phyloP scores from a whole-genome alignment of 2,888 invertebrate species.

The Lasioglossum pauxillum region DNA sequence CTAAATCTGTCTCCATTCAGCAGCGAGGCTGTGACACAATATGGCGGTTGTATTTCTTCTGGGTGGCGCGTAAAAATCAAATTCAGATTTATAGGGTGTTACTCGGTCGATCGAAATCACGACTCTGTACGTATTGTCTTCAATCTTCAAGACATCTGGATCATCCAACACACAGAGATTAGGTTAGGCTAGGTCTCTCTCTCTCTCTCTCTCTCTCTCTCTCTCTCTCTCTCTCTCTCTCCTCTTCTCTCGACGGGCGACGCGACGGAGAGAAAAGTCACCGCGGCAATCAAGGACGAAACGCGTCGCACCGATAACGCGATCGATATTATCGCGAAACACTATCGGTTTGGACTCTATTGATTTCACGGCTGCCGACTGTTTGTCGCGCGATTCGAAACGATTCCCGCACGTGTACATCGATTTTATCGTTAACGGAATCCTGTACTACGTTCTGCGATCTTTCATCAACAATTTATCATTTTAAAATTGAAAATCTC shows the following conservation, averaged over 20 bases:
- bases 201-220: too few relatives aligned
- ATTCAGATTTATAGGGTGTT: background rate
- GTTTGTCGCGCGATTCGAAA: conserved; percentile 37
- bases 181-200: background rate
- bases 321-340: conserved; percentile 61
- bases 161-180: background rate
- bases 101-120: background rate
- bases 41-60: conserved; percentile 21
- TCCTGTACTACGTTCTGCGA: background rate
- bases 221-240: background rate
- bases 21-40: conserved; percentile 6
- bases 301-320: conserved; percentile 60
- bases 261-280: conserved; percentile 11
- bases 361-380: conserved; percentile 55
- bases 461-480: background rate
- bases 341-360: conserved; percentile 59
- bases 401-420: background rate
- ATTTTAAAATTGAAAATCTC: too few relatives aligned
- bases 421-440: conserved; percentile 33
- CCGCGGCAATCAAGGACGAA: conserved; percentile 43
- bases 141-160: background rate
- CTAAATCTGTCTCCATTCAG: background rate
- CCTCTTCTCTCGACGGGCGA: background rate
- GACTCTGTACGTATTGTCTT: background rate
- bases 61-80: conserved; percentile 9